Base-by-base conservation (phyloP, 2,797 vertebrate species). In the Crypturellus tataupa region DNA sequence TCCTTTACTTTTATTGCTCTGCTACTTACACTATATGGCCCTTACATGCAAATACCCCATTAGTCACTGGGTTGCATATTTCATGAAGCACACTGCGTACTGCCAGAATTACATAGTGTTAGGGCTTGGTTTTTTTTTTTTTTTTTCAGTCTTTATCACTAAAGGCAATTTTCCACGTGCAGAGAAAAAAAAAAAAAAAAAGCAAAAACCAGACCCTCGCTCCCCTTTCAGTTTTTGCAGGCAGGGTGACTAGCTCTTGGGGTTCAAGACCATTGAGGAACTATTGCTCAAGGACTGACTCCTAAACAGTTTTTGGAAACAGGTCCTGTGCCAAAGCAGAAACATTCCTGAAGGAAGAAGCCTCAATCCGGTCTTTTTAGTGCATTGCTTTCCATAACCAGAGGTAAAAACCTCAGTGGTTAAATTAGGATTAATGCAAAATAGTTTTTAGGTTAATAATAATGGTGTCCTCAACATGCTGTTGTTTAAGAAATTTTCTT, bases 21-120 rank as follows among this genome's bases (percentile, higher is more conserved):
- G 76, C 88, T 27, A 5, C 95, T 96, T 92, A 55, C 78, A 63
- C 78, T 85, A 62, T 95, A 86, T 69, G 58, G 90, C 86, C 83
- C 82, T 95, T 90, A 86, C 9, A 31, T 96, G 94, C 95, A 92
- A 97, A 95, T 95, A 95, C 94, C 95, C 94, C 85, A 84, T 95
- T 87, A 94, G 94, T 96, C 71, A 89, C 92, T 88, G 82, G 88
- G 91, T 86, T 97, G 94, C 90, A 39, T 93, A 90, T 95, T 94
- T 96, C 92, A 84, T 58, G 70, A 91, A 96, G 91, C 92, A 69
- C 68, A 88, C 67, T 78, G 82, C 95, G 79, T 89, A 96, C 97
- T 96, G 96, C 97, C 97, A 96, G 95, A 96, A 97, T 97, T 96
- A 97, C 97, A 97, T 97, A 97, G 94, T 81, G 78, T 75, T 85